phyloP scores from a whole-genome alignment of 2,888 invertebrate species.

The Agrotis clavis region DNA sequence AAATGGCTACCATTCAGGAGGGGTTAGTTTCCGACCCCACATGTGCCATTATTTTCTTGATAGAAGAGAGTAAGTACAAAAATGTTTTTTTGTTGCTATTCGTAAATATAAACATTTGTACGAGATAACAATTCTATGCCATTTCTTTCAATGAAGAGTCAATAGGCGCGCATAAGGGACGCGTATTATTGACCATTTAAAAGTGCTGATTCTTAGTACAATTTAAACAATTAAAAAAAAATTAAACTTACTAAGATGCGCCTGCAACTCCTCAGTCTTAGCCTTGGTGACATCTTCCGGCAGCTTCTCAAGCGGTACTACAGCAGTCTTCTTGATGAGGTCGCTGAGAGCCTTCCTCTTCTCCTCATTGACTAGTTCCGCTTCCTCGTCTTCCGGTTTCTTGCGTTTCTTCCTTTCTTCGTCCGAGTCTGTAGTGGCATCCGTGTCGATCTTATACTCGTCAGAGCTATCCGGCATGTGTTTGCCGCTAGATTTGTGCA shows the following conservation, averaged over 20 bases:
- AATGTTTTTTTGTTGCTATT: too few relatives aligned
- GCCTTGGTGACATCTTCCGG: conserved; percentile 83
- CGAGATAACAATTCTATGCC: too few relatives aligned
- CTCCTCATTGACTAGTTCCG: conserved; percentile 71
- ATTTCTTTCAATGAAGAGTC: too few relatives aligned
- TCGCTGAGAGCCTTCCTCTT: conserved; percentile 76
- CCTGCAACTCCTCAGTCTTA: conserved; percentile 82
- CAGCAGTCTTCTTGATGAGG: conserved; percentile 82
- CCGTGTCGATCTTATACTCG: conserved; percentile 86
- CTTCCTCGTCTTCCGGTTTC: conserved; percentile 80
- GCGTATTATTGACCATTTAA: not conserved
- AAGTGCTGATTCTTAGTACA: not conserved
- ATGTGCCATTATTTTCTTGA: too few relatives aligned
- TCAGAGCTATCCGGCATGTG: conserved; percentile 90
- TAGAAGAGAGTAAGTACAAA: too few relatives aligned
- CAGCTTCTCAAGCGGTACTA: conserved; percentile 85
- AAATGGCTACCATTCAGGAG: too few relatives aligned
- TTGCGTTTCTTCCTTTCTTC: conserved; percentile 82
- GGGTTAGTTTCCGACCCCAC: too few relatives aligned
- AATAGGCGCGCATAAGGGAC: too few relatives aligned
- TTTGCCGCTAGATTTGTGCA: conserved; percentile 90
- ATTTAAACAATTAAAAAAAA: not conserved
- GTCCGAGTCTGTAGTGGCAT: conserved; percentile 74
- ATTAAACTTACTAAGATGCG: conserved; percentile 75
- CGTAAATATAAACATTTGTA: too few relatives aligned